Conservation (phyloP, 1,140 invertebrate species). For the Drosophila arizonae region DNA sequence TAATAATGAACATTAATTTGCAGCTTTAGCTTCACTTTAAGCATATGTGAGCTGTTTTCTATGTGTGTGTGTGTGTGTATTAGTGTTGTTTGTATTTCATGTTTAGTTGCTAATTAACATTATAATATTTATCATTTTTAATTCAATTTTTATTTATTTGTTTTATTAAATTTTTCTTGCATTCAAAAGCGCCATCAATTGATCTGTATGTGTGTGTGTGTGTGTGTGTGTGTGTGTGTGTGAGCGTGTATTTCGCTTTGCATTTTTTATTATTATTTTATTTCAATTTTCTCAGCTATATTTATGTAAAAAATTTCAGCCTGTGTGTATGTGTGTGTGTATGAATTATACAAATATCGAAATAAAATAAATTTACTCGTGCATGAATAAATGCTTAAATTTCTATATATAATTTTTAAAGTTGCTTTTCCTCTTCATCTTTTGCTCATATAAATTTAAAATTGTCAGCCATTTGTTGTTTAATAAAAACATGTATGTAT, state of each 20-base stretch:
- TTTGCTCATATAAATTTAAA: slow-evolving; percentile 73
- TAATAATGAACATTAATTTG: slow-evolving; percentile 44
- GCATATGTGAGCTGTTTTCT: slow-evolving; percentile 4
- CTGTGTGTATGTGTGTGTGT: slow-evolving; percentile 39
- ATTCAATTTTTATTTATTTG: slow-evolving; percentile 18
- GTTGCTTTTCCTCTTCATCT: slow-evolving; percentile 36
- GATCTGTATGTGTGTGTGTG: slow-evolving; percentile 13
- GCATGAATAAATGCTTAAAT: slow-evolving; percentile 76
- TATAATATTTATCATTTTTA: slow-evolving; percentile 46
- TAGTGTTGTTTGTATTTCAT: slow-evolving; percentile 26
- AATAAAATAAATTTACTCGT: slow-evolving; percentile 67
- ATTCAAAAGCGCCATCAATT: slow-evolving; percentile 6
- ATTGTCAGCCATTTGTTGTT: slow-evolving; percentile 74
- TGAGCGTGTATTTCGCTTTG: neutral
- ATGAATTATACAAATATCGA: slow-evolving; percentile 61
- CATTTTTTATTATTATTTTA: slow-evolving; percentile 25
- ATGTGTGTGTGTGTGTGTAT: slow-evolving; percentile 37
- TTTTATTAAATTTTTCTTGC: slow-evolving; percentile 14
- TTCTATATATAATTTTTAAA: slow-evolving; percentile 36
- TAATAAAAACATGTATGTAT: slow-evolving; percentile 72
- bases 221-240: slow-evolving; percentile 6
- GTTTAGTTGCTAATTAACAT: slow-evolving; percentile 72
- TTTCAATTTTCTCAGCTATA: neutral
- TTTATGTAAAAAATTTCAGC: slow-evolving; percentile 27
- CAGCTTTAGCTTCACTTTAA: slow-evolving; percentile 2